Evolutionary conservation across 1,140 invertebrate species (phyloP), one percentile per base, ranked within the genome.

Genomic region (Dermatophagoides farinae): DNA sequence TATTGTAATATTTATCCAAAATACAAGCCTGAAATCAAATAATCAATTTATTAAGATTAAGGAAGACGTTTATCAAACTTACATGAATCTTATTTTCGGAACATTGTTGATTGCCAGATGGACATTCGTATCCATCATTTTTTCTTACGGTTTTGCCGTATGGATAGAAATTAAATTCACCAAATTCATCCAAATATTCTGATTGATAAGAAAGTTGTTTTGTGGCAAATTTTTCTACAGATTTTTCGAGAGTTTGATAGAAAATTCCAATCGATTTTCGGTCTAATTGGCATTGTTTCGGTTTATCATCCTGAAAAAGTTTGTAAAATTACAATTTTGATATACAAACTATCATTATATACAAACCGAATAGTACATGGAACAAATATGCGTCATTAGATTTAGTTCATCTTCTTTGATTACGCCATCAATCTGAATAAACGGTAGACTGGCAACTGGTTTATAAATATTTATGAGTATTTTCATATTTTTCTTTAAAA

Each of bases 121-220:
- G 43, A 41, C 58, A 60, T 16, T 11, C 38, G 16, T 49, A 41
- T 20, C 11, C 18, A 12, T 44, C 22, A 38, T 40, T 25, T 4
- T 2, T 37, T 11, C 25, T 46, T 16, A 1, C 22, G 20, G 58
- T 60, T 14, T 14, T 25, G n/a, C 58, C 58, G 40, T 49, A 60
- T 11, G 58, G 58, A 5, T 50, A 12, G n/a, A 60, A 41, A 1
- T 18, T 18, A n/a, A 60, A 5, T 11, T 18, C 11, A 10, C 25
- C 58, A 23, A 60, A 16, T 37, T 60, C 58, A 50, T 60, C 46
- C 14, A 60, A 22, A 52, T 60, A 60, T 41, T 60, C 43, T 14
- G 22, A 14, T 23, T 50, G 47, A 16, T 5, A 9, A 18, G 25
- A n/a, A 4, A 52, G 46, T 50, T 60, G 58, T 16, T 49, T 20